Conservation (phyloP, 2,888 invertebrate genomes). For the Ophioninae sp. region DNA sequence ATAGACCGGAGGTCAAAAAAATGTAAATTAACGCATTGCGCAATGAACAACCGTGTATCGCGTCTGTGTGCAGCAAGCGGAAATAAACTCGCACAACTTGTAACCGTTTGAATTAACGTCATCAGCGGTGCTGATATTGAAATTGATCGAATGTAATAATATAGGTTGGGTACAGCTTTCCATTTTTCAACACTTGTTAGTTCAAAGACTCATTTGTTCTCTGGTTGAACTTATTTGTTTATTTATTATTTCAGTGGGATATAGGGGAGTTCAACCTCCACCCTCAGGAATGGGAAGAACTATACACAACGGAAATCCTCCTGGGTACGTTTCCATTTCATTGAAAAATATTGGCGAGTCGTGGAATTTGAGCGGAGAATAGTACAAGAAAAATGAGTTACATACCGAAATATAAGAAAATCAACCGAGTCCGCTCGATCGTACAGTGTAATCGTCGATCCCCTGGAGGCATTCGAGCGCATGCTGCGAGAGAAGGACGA, state of each 20-base stretch:
- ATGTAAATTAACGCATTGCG: too few relatives aligned
- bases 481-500: slow-evolving; percentile 93
- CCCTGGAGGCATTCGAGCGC: slow-evolving; percentile 92
- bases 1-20: too few relatives aligned
- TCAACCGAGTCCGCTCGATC: slow-evolving; percentile 52
- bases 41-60: too few relatives aligned
- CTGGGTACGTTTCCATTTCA: slow-evolving; percentile 79
- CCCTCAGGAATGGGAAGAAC: slow-evolving; percentile 83
- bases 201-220: neutral
- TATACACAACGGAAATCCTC: slow-evolving; percentile 82
- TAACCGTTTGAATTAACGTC: too few relatives aligned
- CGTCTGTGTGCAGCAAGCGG: too few relatives aligned
- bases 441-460: slow-evolving; percentile 90
- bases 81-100: too few relatives aligned
- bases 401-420: neutral
- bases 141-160: too few relatives aligned
- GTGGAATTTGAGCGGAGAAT: neutral
- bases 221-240: slow-evolving; percentile 34
- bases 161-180: too few relatives aligned
- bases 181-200: neutral
- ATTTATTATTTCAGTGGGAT: slow-evolving; percentile 70
- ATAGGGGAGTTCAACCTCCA: slow-evolving; percentile 82
- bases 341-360: neutral
- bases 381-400: neutral
- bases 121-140: too few relatives aligned